Base-by-base conservation (phyloP, 1,140 invertebrate species). In the Drosophila bifasciata region DNA sequence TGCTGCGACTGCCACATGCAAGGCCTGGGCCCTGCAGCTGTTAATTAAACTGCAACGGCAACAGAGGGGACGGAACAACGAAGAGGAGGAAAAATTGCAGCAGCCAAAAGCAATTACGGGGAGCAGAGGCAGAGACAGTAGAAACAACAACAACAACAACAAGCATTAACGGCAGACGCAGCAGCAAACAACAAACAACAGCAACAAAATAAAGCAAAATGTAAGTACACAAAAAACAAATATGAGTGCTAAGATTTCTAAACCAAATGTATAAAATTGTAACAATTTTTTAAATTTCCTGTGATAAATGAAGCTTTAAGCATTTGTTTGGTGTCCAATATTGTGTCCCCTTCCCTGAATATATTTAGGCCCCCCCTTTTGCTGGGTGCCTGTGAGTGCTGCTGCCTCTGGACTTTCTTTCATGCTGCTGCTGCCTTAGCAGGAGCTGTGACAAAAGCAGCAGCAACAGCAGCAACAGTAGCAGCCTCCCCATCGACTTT, bases 391-490 rank as follows among this genome's bases (percentile, higher is more conserved):
- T 17, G 16, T 19, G 17, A 36, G 11, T 36, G 9, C 32, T 11
- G 32, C 16, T 67, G 52, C 39, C 67, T 66, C 76, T 83, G 81
- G 77, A 77, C 83, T 88, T 86, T 86, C 83, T 81, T 86, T 88
- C 83, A 71, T 16, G 25, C 57, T 45, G 57, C 57, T 45, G 57
- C 43, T 53, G 15, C 41, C 23, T 36, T 52, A 36, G 51, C 52
- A 46, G 16, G 16, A 40, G 60, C 60, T 64, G 41, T 51, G 32
- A 25, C 48, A 36, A 40, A 15, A 16, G 36, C 60, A 49, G 45
- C 41, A 52, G 21, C 7, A 13, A 7, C 55, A 17, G 39, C 44
- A 28, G 48, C 72, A 46, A 44, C 32, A 36, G 32, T 15, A 67
- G 52, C 60, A 73, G 56, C 67, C 64, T 50, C 67, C 52, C 44